A percentile compares a stretch with the other conserved stretches of the same genome.
phyloP scores from a whole-genome alignment of 2,888 invertebrate species.

The Aphodius sticticus region DNA sequence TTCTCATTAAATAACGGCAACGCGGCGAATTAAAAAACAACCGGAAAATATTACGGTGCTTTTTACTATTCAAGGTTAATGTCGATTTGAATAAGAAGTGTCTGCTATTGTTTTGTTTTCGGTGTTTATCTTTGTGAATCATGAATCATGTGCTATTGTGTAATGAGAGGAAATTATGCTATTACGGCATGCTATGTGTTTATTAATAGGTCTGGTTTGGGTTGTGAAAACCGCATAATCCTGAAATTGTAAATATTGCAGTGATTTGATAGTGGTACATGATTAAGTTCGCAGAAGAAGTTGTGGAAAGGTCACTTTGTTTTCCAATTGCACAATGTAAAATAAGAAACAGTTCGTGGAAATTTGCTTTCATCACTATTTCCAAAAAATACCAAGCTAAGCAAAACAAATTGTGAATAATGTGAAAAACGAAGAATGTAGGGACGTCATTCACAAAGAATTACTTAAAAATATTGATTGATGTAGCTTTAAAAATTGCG shows the following conservation, averaged over 20 bases:
- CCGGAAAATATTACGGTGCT: background rate
- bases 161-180: background rate
- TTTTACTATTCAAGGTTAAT: constrained; percentile 4
- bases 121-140: background rate
- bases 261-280: background rate
- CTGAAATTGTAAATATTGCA: background rate
- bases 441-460: too few species aligned
- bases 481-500: too few species aligned
- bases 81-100: background rate
- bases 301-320: background rate
- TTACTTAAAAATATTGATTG: too few species aligned
- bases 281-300: background rate
- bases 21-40: background rate
- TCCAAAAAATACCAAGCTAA: too few species aligned
- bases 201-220: background rate
- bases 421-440: too few species aligned
- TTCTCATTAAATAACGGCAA: background rate
- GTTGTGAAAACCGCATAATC: background rate
- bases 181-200: background rate
- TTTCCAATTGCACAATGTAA: background rate
- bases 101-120: background rate
- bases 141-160: background rate
- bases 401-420: too few species aligned
- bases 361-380: too few species aligned
- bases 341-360: background rate